These are phyloP conservation scores for Emmelina monodactyla DNA, from an alignment of 2,888 invertebrate species.

Conservation along the genomic window DNA sequence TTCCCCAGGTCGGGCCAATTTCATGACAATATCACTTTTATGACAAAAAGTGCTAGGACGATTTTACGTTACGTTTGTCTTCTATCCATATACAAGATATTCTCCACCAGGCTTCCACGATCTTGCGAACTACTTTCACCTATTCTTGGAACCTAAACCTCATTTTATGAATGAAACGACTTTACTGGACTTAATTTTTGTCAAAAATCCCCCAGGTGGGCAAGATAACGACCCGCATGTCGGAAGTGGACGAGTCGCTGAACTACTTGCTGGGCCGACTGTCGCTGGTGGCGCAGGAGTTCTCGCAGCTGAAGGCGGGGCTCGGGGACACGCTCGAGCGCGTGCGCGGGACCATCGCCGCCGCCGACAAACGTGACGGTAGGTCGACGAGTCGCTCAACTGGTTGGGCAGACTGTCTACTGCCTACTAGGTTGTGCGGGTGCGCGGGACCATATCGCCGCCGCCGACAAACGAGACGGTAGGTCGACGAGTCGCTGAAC, in stretches of 20 bases:
- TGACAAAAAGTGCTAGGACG: no score
- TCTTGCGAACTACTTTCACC: no score
- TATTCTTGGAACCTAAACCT: no score
- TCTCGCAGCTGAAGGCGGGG: conserved; percentile 80
- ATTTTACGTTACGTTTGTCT: no score
- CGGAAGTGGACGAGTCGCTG: conserved; percentile 80
- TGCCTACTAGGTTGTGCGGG: conserved; percentile 81
- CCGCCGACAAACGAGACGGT: conserved; percentile 46
- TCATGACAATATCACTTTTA: no score
- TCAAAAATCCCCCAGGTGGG: no score
- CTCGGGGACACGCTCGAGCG: conserved; percentile 76
- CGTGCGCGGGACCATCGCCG: conserved; percentile 70
- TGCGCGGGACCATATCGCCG: conserved; percentile 70
- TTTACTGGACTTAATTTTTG: no score
- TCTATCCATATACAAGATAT: no score
- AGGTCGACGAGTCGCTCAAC: conserved; percentile 81
- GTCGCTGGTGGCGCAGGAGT: conserved; percentile 84
- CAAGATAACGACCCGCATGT: conserved; percentile 77
- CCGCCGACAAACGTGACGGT: conserved; percentile 46
- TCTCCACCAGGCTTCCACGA: no score
- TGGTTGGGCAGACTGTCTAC: conserved; percentile 79
- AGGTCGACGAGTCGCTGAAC: conserved; percentile 81
- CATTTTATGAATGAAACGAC: no score
- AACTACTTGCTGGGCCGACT: conserved; percentile 83
- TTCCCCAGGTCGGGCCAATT: no score